These are phyloP conservation scores for Phaethornis superciliosus DNA, from an alignment of 2,113 vertebrate genomes.

Conservation along the genomic window DNA sequence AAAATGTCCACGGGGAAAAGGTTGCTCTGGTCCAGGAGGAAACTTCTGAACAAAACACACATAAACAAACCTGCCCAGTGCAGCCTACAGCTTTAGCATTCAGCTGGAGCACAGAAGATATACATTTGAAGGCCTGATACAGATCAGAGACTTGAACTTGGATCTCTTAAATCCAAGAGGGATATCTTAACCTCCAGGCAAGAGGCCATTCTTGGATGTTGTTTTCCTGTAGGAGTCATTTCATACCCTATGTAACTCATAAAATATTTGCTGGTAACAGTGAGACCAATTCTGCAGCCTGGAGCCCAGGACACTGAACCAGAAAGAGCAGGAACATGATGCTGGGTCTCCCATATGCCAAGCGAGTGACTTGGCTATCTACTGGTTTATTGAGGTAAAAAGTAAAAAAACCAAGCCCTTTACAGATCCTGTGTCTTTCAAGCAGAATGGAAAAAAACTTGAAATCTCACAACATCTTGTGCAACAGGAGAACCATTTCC, in stretches of 20 bases:
- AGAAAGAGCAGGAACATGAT: neutral
- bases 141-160: neutral
- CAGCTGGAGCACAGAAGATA: neutral
- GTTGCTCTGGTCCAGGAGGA: neutral
- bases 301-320: neutral
- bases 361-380: neutral
- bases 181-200: neutral
- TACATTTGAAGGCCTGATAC: neutral
- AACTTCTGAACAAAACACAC: conserved; percentile 7
- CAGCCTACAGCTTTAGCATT: neutral
- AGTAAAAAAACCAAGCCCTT: neutral
- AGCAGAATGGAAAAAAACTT: neutral
- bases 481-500: conserved; percentile 28
- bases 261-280: neutral
- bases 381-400: neutral
- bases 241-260: neutral
- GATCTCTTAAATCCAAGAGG: neutral
- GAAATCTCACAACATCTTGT: neutral
- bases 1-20: conserved; percentile 16
- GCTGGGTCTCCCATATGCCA: neutral
- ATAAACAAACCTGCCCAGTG: neutral
- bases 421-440: neutral
- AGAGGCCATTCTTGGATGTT: neutral
- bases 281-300: neutral
- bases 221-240: neutral